These are phyloP conservation scores for Vanessa cardui DNA, from an alignment of 2,888 invertebrate genomes.

Conservation along the genomic window DNA sequence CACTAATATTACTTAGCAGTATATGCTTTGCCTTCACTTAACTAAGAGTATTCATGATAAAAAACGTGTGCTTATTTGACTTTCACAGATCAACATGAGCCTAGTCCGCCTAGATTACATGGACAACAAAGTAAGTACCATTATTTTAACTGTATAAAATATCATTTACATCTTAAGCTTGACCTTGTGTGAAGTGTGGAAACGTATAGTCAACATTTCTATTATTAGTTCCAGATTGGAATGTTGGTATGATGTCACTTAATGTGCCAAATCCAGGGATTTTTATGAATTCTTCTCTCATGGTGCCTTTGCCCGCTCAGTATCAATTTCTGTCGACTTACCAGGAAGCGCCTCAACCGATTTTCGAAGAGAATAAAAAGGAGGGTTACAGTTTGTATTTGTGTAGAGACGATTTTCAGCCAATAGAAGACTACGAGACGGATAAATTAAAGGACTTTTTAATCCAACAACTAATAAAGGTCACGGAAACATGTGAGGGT, in stretches of 20 bases:
- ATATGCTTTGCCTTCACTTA: background rate
- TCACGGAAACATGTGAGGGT: constrained; percentile 51
- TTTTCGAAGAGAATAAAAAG: constrained; percentile 26
- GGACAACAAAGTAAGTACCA: constrained; percentile 45
- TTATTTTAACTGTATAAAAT: background rate
- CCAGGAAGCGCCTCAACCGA: constrained; percentile 5
- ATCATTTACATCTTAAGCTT: background rate
- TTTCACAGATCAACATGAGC: constrained; percentile 19
- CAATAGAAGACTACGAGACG: constrained; percentile 55
- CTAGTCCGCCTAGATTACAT: background rate
- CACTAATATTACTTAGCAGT: background rate
- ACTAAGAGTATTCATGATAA: background rate
- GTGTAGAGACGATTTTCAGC: constrained; percentile 69
- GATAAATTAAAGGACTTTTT: constrained; percentile 59
- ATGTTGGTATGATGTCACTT: constrained; percentile 42
- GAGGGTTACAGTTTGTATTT: constrained; percentile 58
- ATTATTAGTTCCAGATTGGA: constrained; percentile 61
- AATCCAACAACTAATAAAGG: constrained; percentile 57
- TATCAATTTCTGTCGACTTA: constrained; percentile 28
- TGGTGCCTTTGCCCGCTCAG: constrained; percentile 43
- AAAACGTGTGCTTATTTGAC: constrained; percentile 7
- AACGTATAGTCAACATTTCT: constrained; percentile 11
- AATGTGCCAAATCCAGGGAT: constrained; percentile 19
- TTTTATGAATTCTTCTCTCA: constrained; percentile 39
- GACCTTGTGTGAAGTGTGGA: background rate